These are phyloP conservation scores for Anoplolepis gracilipes DNA, from an alignment of 1,140 invertebrate species.

Conservation along the genomic window DNA sequence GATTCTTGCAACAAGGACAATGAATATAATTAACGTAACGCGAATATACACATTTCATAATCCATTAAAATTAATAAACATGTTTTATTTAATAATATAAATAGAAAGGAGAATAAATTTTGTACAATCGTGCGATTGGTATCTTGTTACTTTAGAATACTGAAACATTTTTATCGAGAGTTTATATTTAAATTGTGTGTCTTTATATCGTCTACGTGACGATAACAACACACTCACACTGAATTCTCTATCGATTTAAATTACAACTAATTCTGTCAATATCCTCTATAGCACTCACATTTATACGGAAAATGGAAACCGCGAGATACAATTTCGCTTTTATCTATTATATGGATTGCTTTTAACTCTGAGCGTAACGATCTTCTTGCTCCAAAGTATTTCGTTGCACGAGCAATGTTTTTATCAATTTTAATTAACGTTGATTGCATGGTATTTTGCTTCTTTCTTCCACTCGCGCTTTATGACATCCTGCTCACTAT, in stretches of 20 bases:
- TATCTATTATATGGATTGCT: constrained; percentile 31
- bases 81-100: neutral
- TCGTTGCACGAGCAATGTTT: constrained; percentile 34
- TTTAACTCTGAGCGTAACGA: neutral
- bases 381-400: constrained; percentile 23
- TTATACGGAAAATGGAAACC: constrained; percentile 4
- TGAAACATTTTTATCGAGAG: neutral
- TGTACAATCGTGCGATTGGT: neutral
- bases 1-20: neutral
- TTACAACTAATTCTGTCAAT: neutral
- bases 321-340: constrained; percentile 43
- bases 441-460: constrained; percentile 69
- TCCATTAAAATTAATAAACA: no score
- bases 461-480: constrained; percentile 55
- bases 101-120: neutral
- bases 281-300: neutral
- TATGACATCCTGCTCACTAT: constrained; percentile 3
- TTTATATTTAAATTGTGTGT: constrained; percentile 3
- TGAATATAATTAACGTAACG: neutral
- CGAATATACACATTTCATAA: neutral
- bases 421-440: constrained; percentile 71
- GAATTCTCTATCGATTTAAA: neutral
- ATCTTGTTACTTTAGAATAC: neutral
- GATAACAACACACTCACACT: neutral
- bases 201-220: neutral